Evolutionary conservation across 2,797 vertebrate genomes (phyloP), one percentile per base, ranked within the genome.

Genomic region (Diplodus sargus): DNA sequence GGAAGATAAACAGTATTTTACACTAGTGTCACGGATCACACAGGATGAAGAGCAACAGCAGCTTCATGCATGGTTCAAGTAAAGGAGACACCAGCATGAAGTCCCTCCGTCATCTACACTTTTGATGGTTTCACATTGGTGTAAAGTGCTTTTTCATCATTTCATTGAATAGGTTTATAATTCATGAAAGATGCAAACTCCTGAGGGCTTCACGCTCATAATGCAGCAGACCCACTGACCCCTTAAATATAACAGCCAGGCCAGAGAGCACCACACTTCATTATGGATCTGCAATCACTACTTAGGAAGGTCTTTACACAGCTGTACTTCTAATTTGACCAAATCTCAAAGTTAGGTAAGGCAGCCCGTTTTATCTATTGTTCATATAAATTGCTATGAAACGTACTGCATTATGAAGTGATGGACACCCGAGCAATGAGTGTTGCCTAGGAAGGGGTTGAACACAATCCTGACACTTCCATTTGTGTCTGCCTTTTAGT

Each of bases 1-100:
- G 56, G 6, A 17, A 13, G 15, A 43, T 34, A 61, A n/a, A 2
- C 10, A 18, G 30, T 57, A 14, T 39, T 51, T 74, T 74, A 52
- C n/a, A 70, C 56, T 52, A 23, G 45, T 42, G 54, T 67, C 45
- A 72, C 58, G 7, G 45, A 42, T 56, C 16, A 52, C 34, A 57
- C 9, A n/a, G 11, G 67, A 68, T 8, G 15, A 25, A 9, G 13
- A 56, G 39, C 30, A 54, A 18, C 70, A 56, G 47, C 74, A 48
- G 51, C 53, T 51, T 34, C 2, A 16, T 59, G n/a, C 4, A 8
- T 30, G n/a, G 43, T n/a, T 34, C 42, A 53, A 53, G 45, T 58
- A 42, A 25, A 53, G 34, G 51, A 63, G 23, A 34, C 2, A 2
- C 13, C 4, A 8, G 15, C 28, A 17, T 17, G 28, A 47, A 34